Percentiles rank a stretch among this genome's conserved stretches.
phyloP scores from a whole-genome alignment of 1,140 invertebrate genomes.

The Brachionus manjavacas region DNA sequence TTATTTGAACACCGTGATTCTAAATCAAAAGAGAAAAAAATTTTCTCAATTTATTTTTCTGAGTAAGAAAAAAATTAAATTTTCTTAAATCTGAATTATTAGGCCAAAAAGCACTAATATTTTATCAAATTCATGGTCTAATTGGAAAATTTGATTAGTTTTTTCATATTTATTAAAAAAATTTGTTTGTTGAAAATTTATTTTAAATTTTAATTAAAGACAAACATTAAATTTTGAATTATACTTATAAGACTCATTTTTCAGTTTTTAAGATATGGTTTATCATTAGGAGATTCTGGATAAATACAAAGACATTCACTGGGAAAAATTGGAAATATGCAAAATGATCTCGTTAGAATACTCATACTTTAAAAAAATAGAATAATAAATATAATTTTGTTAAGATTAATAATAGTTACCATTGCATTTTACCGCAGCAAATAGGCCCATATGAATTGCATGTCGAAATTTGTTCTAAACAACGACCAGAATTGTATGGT shows the following conservation, averaged over 20 bases:
- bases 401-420: neutral
- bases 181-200: too few relatives aligned
- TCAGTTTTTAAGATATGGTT: neutral
- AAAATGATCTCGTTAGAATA: neutral
- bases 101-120: too few relatives aligned
- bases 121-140: too few relatives aligned
- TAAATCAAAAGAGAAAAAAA: neutral
- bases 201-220: too few relatives aligned
- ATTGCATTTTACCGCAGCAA: slow-evolving; percentile 30
- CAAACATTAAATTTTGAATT: too few relatives aligned
- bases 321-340: neutral
- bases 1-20: neutral
- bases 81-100: too few relatives aligned
- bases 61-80: too few relatives aligned
- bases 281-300: neutral
- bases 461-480: slow-evolving; percentile 16
- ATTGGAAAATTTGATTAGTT: too few relatives aligned
- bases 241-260: neutral
- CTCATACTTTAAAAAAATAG: neutral
- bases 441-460: slow-evolving; percentile 7
- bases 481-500: neutral
- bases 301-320: slow-evolving; percentile 13
- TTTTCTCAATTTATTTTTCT: neutral
- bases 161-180: too few relatives aligned
- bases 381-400: neutral